Evolutionary conservation across 2,888 invertebrate species (phyloP).

Genomic region (Hofmannophila pseudospretella): DNA sequence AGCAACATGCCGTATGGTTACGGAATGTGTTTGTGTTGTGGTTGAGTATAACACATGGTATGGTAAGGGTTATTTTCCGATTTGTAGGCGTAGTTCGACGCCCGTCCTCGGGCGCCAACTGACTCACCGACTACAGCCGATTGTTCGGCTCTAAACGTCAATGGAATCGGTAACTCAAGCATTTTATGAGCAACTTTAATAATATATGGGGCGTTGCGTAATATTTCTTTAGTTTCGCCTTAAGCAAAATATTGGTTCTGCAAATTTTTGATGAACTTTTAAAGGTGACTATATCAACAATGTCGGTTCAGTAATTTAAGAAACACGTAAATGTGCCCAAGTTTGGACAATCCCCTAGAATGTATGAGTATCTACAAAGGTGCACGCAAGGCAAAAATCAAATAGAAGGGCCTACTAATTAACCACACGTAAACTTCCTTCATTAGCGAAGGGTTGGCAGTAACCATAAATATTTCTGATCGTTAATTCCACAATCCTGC

Average conservation of each 20-base stretch:
- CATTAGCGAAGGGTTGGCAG: conserved; percentile 20
- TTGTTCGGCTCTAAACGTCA: conserved; percentile 70
- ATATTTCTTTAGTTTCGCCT: conserved; percentile 49
- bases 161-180: conserved; percentile 70
- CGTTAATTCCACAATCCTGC: conserved; percentile 51
- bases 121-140: conserved; percentile 63
- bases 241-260: conserved; percentile 42
- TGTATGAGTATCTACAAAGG: no score
- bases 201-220: conserved; percentile 72
- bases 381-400: background rate
- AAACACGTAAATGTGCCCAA: no score
- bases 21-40: conserved; percentile 20
- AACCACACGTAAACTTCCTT: conserved; percentile 19
- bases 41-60: conserved; percentile 48
- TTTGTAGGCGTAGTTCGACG: conserved; percentile 60
- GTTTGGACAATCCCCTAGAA: no score
- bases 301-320: no score
- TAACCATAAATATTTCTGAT: conserved; percentile 58
- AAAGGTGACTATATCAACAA: no score
- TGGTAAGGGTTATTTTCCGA: conserved; percentile 49
- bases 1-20: conserved; percentile 21
- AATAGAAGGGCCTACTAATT: no score
- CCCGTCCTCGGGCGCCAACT: conserved; percentile 58
- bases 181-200: conserved; percentile 65
- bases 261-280: conserved; percentile 14